Conservation (phyloP, 2,888 invertebrate species). For the Drosophila algonquin region DNA sequence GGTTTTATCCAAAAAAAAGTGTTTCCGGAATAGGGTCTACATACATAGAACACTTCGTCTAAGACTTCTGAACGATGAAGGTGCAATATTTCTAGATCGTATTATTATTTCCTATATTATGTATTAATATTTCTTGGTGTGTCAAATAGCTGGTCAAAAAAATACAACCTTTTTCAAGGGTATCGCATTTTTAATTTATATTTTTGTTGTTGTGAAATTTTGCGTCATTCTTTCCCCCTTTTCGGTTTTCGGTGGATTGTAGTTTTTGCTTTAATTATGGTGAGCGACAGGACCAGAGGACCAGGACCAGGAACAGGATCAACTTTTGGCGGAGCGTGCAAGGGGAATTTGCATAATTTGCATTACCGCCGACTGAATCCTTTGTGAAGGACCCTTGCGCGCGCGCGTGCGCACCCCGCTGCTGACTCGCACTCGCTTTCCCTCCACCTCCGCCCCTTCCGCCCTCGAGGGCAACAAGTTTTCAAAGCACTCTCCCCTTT, state of each 20-base stretch:
- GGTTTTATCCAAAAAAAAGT: too few species aligned
- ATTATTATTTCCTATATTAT: too few species aligned
- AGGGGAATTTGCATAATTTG: slow-evolving; percentile 41
- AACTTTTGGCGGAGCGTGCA: slow-evolving; percentile 19
- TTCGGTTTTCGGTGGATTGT: not conserved
- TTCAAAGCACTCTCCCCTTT: slow-evolving; percentile 34
- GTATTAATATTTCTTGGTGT: too few species aligned
- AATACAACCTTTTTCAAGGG: not conserved
- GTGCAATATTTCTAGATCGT: too few species aligned
- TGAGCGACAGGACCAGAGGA: slow-evolving; percentile 15
- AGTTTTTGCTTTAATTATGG: slow-evolving; percentile 49
- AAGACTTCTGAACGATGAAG: too few species aligned
- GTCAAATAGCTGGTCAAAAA: not conserved
- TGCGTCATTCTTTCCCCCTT: slow-evolving; percentile 5
- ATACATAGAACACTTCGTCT: too few species aligned
- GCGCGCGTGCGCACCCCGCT: slow-evolving; percentile 59
- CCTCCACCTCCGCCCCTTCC: not conserved
- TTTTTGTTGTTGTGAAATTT: not conserved
- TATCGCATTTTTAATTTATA: not conserved
- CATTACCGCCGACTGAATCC: slow-evolving; percentile 58
- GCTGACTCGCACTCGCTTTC: not conserved
- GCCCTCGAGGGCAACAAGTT: slow-evolving; percentile 59
- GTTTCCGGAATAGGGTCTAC: too few species aligned
- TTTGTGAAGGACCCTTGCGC: slow-evolving; percentile 50
- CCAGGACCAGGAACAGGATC: slow-evolving; percentile 11